A percentile compares a stretch with the other conserved stretches of the same genome.
These are phyloP conservation scores for Mizuhopecten yessoensis DNA, from an alignment of 1,140 invertebrate species.

Conservation along the genomic window DNA sequence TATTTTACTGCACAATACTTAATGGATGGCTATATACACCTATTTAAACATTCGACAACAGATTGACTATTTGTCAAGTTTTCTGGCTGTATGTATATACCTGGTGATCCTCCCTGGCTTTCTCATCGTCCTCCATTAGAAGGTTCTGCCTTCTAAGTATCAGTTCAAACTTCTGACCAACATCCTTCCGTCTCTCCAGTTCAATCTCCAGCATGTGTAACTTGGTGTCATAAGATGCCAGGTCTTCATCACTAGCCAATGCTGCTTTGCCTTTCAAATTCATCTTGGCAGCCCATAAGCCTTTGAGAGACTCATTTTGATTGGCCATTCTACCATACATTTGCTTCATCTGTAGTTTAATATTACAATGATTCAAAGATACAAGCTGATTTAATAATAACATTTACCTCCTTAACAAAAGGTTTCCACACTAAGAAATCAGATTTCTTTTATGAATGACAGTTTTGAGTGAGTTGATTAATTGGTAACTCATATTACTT, in stretches of 20 bases:
- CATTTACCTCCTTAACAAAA: no score
- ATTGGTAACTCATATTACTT: no score
- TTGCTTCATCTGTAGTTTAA: conserved; percentile 71
- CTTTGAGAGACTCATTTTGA: conserved; percentile 79
- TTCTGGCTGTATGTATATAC: conserved; percentile 54
- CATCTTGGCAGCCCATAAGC: conserved; percentile 81
- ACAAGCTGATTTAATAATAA: no score
- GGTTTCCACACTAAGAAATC: no score
- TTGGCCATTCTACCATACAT: conserved; percentile 79
- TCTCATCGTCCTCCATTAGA: conserved; percentile 76
- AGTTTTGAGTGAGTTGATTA: no score
- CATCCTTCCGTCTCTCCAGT: conserved; percentile 76
- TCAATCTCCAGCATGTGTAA: conserved; percentile 77
- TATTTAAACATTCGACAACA: no score
- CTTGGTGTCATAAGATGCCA: conserved; percentile 76
- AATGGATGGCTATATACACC: no score
- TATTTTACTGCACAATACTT: no score
- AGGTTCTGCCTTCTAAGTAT: conserved; percentile 72
- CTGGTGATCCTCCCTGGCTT: conserved; percentile 77
- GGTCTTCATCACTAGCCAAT: conserved; percentile 76
- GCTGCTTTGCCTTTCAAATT: conserved; percentile 76
- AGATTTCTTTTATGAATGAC: no score
- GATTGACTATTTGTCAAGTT: no score
- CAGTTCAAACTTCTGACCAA: conserved; percentile 74
- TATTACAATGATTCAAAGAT: no score